Evolutionary conservation across 2,888 invertebrate genomes (phyloP), one percentile per base, ranked within the genome.

Genomic region (Cheilosia soror): DNA sequence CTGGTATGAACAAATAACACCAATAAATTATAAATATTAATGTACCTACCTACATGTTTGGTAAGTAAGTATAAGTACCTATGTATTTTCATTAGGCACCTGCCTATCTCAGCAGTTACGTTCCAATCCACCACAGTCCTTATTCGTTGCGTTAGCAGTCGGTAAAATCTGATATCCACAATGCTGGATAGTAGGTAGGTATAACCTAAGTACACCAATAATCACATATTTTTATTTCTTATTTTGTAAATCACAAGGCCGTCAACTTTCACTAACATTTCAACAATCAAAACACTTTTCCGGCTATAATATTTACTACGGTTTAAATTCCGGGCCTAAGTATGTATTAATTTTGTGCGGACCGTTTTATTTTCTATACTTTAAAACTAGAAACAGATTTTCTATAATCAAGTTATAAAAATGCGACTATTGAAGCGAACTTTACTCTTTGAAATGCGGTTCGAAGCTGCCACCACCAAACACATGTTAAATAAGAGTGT

Each of bases 401-500:
- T 25, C 47, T 57, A 20, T 37, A 62, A 20, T 49, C 4, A 11
- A n/a, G 15, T 20, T 47, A 13, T 9, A 7, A 25, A 55, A 57
- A 40, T 15, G 31, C 27, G 68, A 75, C 75, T 65, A 37, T 65
- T 71, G 7, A 44, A 27, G 66, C 42, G 63, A 83, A 78, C 62
- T 72, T 62, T 66, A 62, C 33, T 83, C 42, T 51, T 57, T 63
- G 72, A 55, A 66, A 63, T 62, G 62, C 42, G 47, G 66, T 37
- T 73, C 37, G 42, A 68, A 55, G 53, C 51, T 80, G 31, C 55
- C 73, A 68, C 42, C 78, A 73, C 69, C 53, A 75, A 79, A 75
- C 79, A 75, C 79, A 75, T 84, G 44, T 69, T 53, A 75, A 79
- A 60, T 53, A 68, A 75, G 58, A 79, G 51, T 65, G 69, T 75